Base-by-base conservation (phyloP, 2,888 invertebrate genomes). In the Stictocephala bisonia region DNA sequence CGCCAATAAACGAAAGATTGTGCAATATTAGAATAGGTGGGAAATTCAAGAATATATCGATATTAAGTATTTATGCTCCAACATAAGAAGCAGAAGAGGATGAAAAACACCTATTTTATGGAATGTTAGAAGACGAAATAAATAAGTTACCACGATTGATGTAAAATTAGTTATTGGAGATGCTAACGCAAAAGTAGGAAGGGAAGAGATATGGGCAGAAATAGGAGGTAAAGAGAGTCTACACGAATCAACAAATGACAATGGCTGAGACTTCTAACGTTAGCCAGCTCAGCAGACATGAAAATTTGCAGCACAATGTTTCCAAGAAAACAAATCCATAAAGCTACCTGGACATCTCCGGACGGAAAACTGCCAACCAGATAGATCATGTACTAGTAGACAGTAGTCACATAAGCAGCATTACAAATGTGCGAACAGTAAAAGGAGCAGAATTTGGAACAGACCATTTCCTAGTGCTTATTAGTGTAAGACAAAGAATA, bases 321-420 rank as follows among this genome's bases (percentile, higher is more conserved):
- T 53, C 71, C 73, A 0, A 60, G 71, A 11, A 71, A 73, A 67
- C 20, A 70, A 3, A 76, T 76, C 20, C 73, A 73, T 50, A 76
- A 76, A 70, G 60, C 51, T 9, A 74, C 75, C 0, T 74, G 76
- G 77, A 29, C 27, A 26, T 74, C 74, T n/a, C 77, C 75, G 22
- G 72, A 75, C 71, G 77, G 75, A 26, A 71, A 24, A 71, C 71
- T 6, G 22, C n/a, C 2, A 75, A 76, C 40, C 69, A 74, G 27
- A 73, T 73, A 11, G 73, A 75, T 48, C 67, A 75, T 58, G 73
- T 73, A 15, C 50, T 75, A 22, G 31, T 72, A 29, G 74, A 74
- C 44, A 26, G 22, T 13, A 58, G 48, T 26, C 64, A 71, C 15
- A 51, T 24, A 18, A 51, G 60, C 15, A 69, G 68, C 22, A 58